A percentile compares a stretch with the other conserved stretches of the same genome.
Conservation (phyloP, 1,140 invertebrate genomes). For the Drosophila athabasca region DNA sequence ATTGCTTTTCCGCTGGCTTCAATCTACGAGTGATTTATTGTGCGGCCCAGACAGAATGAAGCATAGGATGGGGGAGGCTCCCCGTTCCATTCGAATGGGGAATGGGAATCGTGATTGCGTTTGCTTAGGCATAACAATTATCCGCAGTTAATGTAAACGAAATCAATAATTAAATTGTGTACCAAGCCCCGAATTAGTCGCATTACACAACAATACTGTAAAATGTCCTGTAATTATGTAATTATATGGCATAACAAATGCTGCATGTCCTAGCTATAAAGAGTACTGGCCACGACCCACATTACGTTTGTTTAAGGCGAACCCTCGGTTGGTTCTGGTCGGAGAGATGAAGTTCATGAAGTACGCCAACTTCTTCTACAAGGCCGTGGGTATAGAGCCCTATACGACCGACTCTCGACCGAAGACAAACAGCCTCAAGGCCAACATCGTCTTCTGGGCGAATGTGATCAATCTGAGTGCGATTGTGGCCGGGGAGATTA, state of each 20-base stretch:
- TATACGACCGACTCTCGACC: conserved; percentile 25
- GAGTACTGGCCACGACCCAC: not conserved
- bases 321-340: no score
- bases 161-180: conserved; percentile 67
- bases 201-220: conserved; percentile 24
- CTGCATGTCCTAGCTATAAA: conserved; percentile 6
- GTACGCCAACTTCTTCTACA: conserved; percentile 68
- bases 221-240: conserved; percentile 58
- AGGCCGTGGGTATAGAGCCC: conserved; percentile 54
- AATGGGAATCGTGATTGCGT: conserved; percentile 48
- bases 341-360: conserved; percentile 55
- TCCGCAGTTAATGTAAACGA: conserved; percentile 36
- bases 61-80: not conserved
- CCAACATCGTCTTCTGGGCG: conserved; percentile 48
- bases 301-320: conserved; percentile 16
- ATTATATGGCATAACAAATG: conserved; percentile 46
- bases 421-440: conserved; percentile 3
- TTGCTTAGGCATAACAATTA: conserved; percentile 50
- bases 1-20: conserved; percentile 71
- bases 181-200: conserved; percentile 46
- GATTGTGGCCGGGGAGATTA: conserved; percentile 30
- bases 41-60: conserved; percentile 20
- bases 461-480: conserved; percentile 54
- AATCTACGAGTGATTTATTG: conserved; percentile 74
- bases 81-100: not conserved